Conservation (phyloP, 1,140 invertebrate genomes). For the Drosophila orosa region DNA sequence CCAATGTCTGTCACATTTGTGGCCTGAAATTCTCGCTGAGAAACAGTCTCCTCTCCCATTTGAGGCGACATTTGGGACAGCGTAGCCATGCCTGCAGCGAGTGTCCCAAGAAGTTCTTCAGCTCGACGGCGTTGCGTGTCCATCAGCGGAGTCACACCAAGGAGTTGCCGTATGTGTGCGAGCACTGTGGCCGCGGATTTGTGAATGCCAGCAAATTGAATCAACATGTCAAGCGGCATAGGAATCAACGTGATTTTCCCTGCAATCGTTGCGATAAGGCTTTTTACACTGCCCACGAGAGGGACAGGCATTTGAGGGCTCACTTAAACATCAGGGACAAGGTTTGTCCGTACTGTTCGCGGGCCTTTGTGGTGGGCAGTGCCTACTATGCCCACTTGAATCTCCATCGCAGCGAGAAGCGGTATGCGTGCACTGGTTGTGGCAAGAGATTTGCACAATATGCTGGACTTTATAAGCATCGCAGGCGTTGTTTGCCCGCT, state of each 20-base stretch:
- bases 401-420: slow-evolving; percentile 86
- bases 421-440: slow-evolving; percentile 85
- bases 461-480: slow-evolving; percentile 86
- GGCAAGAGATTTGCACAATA: slow-evolving; percentile 86
- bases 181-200: slow-evolving; percentile 70
- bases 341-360: slow-evolving; percentile 86
- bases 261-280: slow-evolving; percentile 89
- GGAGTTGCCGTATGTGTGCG: slow-evolving; percentile 74
- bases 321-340: slow-evolving; percentile 79
- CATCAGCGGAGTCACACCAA: slow-evolving; percentile 77
- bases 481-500: slow-evolving; percentile 59
- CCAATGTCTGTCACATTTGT: slow-evolving; percentile 77
- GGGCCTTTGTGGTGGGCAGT: slow-evolving; percentile 86
- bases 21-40: slow-evolving; percentile 70
- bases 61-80: slow-evolving; percentile 65
- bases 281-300: slow-evolving; percentile 85
- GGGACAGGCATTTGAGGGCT: slow-evolving; percentile 62
- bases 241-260: slow-evolving; percentile 89
- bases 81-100: slow-evolving; percentile 52
- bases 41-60: slow-evolving; percentile 65
- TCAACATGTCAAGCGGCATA: slow-evolving; percentile 87
- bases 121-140: slow-evolving; percentile 57
- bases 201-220: slow-evolving; percentile 85
- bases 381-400: slow-evolving; percentile 86
- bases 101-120: slow-evolving; percentile 78